A percentile compares a stretch with the other conserved stretches of the same genome.
These are phyloP conservation scores for Aphidius ervi DNA, from an alignment of 1,140 invertebrate species.

Conservation along the genomic window DNA sequence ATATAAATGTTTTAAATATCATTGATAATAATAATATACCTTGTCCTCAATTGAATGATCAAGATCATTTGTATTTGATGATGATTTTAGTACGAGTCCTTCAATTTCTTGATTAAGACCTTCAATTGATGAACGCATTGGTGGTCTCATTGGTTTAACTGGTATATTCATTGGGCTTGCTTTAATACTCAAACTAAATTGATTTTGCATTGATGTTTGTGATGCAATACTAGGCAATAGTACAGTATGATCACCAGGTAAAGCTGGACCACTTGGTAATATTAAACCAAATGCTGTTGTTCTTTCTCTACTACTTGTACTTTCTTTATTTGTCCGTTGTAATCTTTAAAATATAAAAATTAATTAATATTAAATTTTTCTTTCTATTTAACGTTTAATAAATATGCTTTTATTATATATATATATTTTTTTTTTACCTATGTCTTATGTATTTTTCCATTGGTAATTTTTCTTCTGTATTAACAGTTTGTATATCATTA, in stretches of 20 bases:
- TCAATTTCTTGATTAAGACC: conserved; percentile 82
- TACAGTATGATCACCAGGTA: conserved; percentile 50
- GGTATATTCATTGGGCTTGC: conserved; percentile 59
- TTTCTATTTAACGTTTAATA: neutral
- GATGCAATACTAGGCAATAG: conserved; percentile 50
- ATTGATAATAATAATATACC: conserved; percentile 28
- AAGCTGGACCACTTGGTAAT: conserved; percentile 48
- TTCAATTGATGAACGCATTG: conserved; percentile 78
- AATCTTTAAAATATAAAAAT: conserved; percentile 35
- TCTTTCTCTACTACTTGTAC: conserved; percentile 51
- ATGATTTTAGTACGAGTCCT: conserved; percentile 60
- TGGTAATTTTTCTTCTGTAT: conserved; percentile 50
- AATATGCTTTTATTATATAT: neutral
- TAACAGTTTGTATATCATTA: conserved; percentile 33
- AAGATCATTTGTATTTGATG: conserved; percentile 42
- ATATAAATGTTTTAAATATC: neutral
- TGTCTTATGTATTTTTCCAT: conserved; percentile 56
- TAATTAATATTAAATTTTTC: conserved; percentile 3
- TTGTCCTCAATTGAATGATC: conserved; percentile 50
- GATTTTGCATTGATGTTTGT: conserved; percentile 49
- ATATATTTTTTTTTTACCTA: conserved; percentile 32
- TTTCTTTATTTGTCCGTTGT: conserved; percentile 52
- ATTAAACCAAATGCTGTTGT: conserved; percentile 52
- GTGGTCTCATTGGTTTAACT: conserved; percentile 58
- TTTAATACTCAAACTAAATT: conserved; percentile 52